These are phyloP conservation scores for Pithys albifrons DNA, from an alignment of 2,113 vertebrate species.

Conservation along the genomic window DNA sequence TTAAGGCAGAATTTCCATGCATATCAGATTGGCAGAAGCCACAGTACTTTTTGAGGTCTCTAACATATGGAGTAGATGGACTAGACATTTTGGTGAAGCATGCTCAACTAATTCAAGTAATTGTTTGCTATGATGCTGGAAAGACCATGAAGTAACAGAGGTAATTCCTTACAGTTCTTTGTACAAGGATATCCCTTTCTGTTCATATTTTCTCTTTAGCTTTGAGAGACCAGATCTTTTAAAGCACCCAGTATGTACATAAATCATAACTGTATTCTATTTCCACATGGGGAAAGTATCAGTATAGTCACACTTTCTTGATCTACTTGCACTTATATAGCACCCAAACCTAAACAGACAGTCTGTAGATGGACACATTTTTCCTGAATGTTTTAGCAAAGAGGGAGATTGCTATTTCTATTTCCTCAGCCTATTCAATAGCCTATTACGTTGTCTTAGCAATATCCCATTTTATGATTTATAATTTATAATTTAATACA, in stretches of 20 bases:
- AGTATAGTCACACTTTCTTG: neutral
- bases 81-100: neutral
- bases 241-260: neutral
- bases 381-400: neutral
- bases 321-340: neutral
- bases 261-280: neutral
- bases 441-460: neutral
- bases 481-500: neutral
- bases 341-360: neutral
- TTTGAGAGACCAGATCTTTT: neutral
- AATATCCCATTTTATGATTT: neutral
- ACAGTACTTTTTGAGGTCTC: neutral
- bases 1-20: neutral
- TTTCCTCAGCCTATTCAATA: neutral
- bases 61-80: neutral
- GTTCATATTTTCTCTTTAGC: neutral
- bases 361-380: neutral
- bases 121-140: neutral
- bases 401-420: neutral
- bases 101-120: neutral
- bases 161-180: neutral
- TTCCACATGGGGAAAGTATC: neutral
- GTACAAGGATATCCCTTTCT: neutral
- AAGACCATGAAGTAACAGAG: neutral
- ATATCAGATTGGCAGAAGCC: neutral